A percentile compares a stretch with the other conserved stretches of the same genome.
Evolutionary conservation across 2,888 invertebrate species (phyloP).

Genomic region (Frankliniella fusca): DNA sequence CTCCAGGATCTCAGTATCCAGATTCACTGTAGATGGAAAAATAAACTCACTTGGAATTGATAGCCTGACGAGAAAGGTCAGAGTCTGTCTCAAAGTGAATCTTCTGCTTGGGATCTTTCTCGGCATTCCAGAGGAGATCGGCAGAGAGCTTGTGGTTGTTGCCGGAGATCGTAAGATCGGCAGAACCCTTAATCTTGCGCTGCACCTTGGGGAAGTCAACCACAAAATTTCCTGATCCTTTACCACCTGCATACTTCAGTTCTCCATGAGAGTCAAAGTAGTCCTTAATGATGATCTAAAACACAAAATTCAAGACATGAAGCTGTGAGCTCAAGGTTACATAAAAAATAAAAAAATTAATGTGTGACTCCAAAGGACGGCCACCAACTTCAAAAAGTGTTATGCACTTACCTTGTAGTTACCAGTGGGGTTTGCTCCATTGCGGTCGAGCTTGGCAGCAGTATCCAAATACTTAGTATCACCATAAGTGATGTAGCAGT

Average conservation of each 20-base stretch:
- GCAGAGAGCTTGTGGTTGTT: slow-evolving; percentile 59
- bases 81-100: slow-evolving; percentile 61
- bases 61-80: slow-evolving; percentile 50
- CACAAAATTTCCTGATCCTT: slow-evolving; percentile 58
- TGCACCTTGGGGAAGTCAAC: slow-evolving; percentile 53
- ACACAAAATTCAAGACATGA: neutral
- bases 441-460: slow-evolving; percentile 6
- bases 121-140: slow-evolving; percentile 63
- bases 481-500: neutral
- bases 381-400: neutral
- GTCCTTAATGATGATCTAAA: slow-evolving; percentile 43
- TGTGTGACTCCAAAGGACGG: too few species aligned
- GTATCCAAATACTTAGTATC: slow-evolving; percentile 6
- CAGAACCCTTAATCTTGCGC: slow-evolving; percentile 47
- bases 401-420: neutral
- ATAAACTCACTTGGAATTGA: slow-evolving; percentile 60
- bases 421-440: neutral
- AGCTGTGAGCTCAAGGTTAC: too few species aligned
- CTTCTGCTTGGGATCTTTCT: slow-evolving; percentile 65
- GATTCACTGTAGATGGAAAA: neutral
- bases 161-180: slow-evolving; percentile 58
- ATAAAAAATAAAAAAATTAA: too few species aligned
- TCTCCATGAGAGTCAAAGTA: slow-evolving; percentile 60
- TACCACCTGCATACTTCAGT: slow-evolving; percentile 60
- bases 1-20: too few species aligned